phyloP scores from a whole-genome alignment of 2,797 vertebrate species.

The Prunella strophiata region DNA sequence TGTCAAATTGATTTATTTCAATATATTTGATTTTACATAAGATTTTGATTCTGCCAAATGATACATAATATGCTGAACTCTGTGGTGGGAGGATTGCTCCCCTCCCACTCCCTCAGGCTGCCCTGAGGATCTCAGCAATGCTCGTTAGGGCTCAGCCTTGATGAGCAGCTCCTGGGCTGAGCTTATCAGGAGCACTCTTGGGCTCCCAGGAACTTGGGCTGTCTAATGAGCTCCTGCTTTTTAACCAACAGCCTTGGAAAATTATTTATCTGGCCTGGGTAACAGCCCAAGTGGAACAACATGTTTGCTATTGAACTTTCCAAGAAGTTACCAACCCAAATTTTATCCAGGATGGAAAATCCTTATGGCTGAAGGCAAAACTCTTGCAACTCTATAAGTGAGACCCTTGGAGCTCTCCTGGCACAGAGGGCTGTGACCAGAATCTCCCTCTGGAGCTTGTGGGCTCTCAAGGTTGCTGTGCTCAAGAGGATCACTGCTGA shows the following conservation, averaged over 20 bases:
- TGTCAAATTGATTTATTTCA: not conserved
- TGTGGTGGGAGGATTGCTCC: not conserved
- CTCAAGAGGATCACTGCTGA: accelerated
- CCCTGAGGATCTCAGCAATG: not conserved
- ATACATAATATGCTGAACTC: not conserved
- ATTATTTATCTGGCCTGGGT: not conserved
- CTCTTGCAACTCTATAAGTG: accelerated
- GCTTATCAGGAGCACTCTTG: not conserved
- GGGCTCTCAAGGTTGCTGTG: too few species aligned
- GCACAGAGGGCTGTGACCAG: not conserved
- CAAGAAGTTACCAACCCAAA: not conserved
- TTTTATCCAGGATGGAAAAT: not conserved
- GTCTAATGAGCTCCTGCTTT: not conserved
- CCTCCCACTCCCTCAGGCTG: not conserved
- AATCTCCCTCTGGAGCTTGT: not conserved
- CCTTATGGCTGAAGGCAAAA: not conserved
- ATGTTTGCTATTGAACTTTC: not conserved
- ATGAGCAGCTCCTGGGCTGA: not conserved
- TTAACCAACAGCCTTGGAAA: not conserved
- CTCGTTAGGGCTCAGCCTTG: not conserved
- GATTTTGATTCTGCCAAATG: not conserved
- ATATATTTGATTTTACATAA: not conserved
- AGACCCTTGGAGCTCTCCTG: not conserved
- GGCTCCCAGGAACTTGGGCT: not conserved
- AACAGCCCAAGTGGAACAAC: not conserved